A percentile compares a stretch with the other conserved stretches of the same genome.
Evolutionary conservation across 2,797 vertebrate genomes (phyloP).

Genomic region (Esox lucius): DNA sequence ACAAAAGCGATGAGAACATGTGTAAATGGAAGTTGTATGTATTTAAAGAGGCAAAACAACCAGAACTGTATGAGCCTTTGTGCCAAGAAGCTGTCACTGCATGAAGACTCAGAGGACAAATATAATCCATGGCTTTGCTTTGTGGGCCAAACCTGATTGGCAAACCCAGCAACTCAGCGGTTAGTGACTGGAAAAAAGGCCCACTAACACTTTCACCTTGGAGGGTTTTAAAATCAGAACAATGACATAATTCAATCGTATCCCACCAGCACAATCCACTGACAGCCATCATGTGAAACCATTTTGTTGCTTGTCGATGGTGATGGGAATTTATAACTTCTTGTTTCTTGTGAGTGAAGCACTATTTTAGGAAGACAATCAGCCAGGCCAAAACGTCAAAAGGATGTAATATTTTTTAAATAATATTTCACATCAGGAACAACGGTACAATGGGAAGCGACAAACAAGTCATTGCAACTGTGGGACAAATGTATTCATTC

Average conservation of each 20-base stretch:
- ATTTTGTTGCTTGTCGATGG: constrained; percentile 66
- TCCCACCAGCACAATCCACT: constrained; percentile 50
- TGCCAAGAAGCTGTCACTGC: constrained; percentile 17
- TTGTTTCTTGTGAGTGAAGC: constrained; percentile 55
- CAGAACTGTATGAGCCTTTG: not conserved
- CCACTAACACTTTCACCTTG: not conserved
- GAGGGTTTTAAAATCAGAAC: constrained; percentile 45
- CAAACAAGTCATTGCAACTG: not conserved
- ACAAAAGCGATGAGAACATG: not conserved
- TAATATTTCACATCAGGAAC: not conserved
- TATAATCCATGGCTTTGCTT: constrained; percentile 4
- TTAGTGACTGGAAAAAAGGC: constrained; percentile 22
- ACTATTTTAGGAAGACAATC: constrained; percentile 22
- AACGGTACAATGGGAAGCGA: not conserved
- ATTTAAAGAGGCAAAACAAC: not conserved
- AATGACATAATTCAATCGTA: constrained; percentile 60
- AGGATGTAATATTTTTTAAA: constrained; percentile 20
- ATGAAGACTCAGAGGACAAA: constrained; percentile 11
- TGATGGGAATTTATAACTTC: constrained; percentile 62
- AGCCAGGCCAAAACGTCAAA: constrained; percentile 35
- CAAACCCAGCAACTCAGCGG: constrained; percentile 42
- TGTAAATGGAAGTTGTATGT: not conserved
- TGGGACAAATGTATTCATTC: not conserved
- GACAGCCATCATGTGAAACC: constrained; percentile 60
- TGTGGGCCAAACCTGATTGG: constrained; percentile 14